phyloP scores from a whole-genome alignment of 2,888 invertebrate genomes.

The Hydrotaea cyrtoneurina region DNA sequence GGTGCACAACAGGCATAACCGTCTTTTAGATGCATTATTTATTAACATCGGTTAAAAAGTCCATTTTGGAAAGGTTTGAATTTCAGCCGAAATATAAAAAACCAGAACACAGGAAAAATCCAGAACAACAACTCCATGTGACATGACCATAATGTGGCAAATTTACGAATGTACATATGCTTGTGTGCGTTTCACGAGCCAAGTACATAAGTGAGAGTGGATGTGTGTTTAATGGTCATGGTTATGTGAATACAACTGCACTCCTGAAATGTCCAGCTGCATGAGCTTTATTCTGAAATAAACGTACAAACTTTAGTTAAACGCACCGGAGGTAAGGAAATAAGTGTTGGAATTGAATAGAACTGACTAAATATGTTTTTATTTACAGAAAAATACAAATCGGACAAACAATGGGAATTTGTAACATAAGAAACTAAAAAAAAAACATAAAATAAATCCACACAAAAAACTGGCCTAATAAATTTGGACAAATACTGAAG shows the following conservation, averaged over 20 bases:
- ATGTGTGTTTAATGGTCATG: conserved; percentile 38
- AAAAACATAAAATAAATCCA: too few species aligned
- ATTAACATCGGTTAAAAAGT: conserved; percentile 53
- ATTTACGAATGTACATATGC: neutral
- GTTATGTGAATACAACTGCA: conserved; percentile 24
- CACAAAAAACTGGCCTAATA: too few species aligned
- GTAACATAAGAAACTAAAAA: too few species aligned
- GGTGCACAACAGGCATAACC: neutral
- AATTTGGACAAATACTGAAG: too few species aligned
- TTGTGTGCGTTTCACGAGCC: neutral
- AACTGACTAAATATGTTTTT: too few species aligned
- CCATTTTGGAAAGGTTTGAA: conserved; percentile 21
- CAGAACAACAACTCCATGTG: neutral
- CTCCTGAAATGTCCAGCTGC: neutral
- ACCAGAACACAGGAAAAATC: neutral
- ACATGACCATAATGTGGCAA: conserved; percentile 29
- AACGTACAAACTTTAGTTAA: too few species aligned
- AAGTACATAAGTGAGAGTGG: neutral
- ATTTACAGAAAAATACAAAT: too few species aligned
- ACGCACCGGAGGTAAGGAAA: too few species aligned
- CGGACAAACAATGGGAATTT: too few species aligned
- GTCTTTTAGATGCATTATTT: conserved; percentile 50
- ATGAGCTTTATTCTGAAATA: too few species aligned
- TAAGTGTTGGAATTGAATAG: too few species aligned
- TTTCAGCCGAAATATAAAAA: neutral